phyloP scores from a whole-genome alignment of 2,797 vertebrate genomes.

The Esox masquinongy region DNA sequence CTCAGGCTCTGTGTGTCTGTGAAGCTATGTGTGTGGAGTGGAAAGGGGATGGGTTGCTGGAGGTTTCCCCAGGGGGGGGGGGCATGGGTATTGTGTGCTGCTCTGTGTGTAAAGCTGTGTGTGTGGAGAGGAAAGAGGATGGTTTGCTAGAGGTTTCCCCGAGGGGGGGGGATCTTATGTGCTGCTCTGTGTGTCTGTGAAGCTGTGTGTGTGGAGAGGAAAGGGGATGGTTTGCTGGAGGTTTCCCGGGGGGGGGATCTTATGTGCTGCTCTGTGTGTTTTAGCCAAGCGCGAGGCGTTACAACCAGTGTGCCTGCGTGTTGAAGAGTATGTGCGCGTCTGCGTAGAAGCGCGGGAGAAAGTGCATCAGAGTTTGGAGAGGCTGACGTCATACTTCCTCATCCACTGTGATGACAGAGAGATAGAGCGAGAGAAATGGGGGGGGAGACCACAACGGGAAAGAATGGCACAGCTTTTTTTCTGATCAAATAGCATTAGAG shows the following conservation, averaged over 20 bases:
- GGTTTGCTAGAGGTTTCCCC: too few relatives aligned
- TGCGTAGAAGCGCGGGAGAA: slow-evolving; percentile 10
- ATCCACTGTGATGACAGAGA: slow-evolving; percentile 40
- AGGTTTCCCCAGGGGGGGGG: too few relatives aligned
- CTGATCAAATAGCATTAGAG: slow-evolving; percentile 23
- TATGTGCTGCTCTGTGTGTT: slow-evolving; percentile 33
- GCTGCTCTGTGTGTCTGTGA: slow-evolving; percentile 17
- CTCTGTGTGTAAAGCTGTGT: slow-evolving; percentile 15
- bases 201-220: too few relatives aligned
- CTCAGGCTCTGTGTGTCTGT: background rate
- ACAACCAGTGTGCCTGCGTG: slow-evolving; percentile 10
- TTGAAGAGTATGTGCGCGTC: too few relatives aligned
- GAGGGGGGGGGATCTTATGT: slow-evolving; percentile 20
- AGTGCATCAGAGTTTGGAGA: slow-evolving; percentile 53
- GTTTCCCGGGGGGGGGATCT: too few relatives aligned
- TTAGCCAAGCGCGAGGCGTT: slow-evolving; percentile 61
- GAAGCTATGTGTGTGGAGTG: background rate
- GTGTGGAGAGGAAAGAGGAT: too few relatives aligned
- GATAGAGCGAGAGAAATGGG: slow-evolving; percentile 24
- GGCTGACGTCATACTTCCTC: slow-evolving; percentile 62
- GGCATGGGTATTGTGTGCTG: slow-evolving; percentile 27
- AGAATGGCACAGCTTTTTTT: slow-evolving; percentile 49
- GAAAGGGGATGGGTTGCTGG: too few relatives aligned
- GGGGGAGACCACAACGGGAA: slow-evolving; percentile 33
- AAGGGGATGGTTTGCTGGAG: too few relatives aligned